Conservation (phyloP, 2,797 vertebrate genomes). For the Alauda arvensis region DNA sequence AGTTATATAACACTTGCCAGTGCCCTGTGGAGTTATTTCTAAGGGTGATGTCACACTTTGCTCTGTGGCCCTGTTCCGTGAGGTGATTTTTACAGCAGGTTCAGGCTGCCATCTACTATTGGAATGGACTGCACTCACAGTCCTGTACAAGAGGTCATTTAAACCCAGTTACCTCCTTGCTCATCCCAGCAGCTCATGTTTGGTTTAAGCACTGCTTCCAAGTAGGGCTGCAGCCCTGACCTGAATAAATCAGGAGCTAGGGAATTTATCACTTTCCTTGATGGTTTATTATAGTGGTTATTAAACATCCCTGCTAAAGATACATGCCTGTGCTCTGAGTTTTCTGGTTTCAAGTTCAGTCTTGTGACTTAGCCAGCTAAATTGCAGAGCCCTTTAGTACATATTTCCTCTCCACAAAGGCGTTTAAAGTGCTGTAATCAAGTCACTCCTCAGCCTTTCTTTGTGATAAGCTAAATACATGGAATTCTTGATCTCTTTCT, state of each 20-base stretch:
- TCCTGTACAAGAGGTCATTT: not conserved
- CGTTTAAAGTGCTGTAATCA: not conserved
- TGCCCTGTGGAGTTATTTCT: slow-evolving; percentile 1
- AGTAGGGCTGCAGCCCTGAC: not conserved
- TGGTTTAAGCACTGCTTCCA: not conserved
- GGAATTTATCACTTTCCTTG: not conserved
- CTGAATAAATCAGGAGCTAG: not conserved
- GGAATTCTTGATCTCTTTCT: not conserved
- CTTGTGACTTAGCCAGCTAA: not conserved
- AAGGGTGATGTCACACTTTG: not conserved
- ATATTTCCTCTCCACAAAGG: not conserved
- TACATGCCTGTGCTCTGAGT: not conserved
- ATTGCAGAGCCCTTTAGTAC: not conserved
- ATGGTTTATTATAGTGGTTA: not conserved
- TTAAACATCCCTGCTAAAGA: not conserved
- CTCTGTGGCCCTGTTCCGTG: not conserved
- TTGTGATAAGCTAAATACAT: not conserved
- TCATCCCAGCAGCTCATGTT: not conserved
- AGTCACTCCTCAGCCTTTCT: not conserved
- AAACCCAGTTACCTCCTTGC: not conserved
- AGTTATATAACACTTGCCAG: slow-evolving; percentile 35
- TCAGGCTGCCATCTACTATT: not conserved
- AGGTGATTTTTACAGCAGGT: not conserved
- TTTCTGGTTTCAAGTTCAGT: slow-evolving; percentile 16
- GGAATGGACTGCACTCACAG: not conserved